Evolutionary conservation across 1,140 invertebrate species (phyloP).

Genomic region (Magallana ariakensis): DNA sequence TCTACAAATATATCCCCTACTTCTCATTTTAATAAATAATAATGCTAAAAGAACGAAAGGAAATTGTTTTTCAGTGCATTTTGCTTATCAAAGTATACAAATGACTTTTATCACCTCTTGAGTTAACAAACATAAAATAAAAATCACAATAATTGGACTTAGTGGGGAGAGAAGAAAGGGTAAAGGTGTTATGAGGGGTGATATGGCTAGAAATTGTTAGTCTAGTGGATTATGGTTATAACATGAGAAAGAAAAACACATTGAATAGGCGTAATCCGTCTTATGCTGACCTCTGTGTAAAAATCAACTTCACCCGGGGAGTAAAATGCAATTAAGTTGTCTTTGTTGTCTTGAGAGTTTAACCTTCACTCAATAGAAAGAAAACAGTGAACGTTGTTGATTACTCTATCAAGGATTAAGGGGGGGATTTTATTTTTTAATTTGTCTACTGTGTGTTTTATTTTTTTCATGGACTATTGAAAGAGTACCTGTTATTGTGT

Average conservation of each 20-base stretch:
- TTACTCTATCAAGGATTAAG: not conserved
- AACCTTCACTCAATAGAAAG: slow-evolving; percentile 13
- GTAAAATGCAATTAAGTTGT: slow-evolving; percentile 30
- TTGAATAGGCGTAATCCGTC: not conserved
- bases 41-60: too few species aligned
- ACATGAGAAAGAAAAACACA: not conserved
- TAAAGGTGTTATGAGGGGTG: not conserved
- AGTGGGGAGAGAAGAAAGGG: not conserved
- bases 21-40: too few species aligned
- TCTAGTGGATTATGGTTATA: not conserved
- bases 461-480: not conserved
- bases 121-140: too few species aligned
- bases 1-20: too few species aligned
- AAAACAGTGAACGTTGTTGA: slow-evolving; percentile 9
- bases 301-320: slow-evolving; percentile 25
- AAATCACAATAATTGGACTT: too few species aligned
- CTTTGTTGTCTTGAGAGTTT: slow-evolving; percentile 27
- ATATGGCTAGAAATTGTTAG: not conserved
- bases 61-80: too few species aligned
- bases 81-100: too few species aligned
- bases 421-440: not conserved
- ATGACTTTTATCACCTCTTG: too few species aligned
- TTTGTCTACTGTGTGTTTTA: not conserved
- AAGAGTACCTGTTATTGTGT: not conserved
- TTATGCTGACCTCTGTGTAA: not conserved